Base-by-base conservation (phyloP, 37 sponge, comb jelly and placozoan species). In the Mnemiopsis leidyi region DNA sequence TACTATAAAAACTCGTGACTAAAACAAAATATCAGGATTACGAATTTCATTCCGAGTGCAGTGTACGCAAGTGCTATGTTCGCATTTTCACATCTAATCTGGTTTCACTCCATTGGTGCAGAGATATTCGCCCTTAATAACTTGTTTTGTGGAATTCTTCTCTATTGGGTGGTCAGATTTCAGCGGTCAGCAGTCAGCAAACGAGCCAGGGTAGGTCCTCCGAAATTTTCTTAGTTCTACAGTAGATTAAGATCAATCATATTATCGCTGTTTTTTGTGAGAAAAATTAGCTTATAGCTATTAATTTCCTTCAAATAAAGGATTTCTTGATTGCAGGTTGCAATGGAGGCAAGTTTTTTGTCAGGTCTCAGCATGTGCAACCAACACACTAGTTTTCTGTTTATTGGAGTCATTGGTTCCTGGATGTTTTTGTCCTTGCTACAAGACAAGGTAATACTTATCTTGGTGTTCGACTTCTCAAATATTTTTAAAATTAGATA, bases 351-450 rank as follows among this genome's bases (percentile, higher is more conserved):
- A 21, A 79, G 82, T 79, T 79, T 79, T 23, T 2, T 79, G 1
- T 79, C 82, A 2, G 82, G 82, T 23, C 26, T 79, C 7, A 79
- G 82, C 23, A 79, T 79, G 82, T 79, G 28, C 18, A 79, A 79
- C 23, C 82, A 79, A 79, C 82, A 79, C 36, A 79, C 82, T 32
- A 79, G 82, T 79, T 31, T 38, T 23, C 82, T 79, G 28, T 79
- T 79, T 79, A 79, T 79, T 29, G 82, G 38, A 79, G 82, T 79
- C 36, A 79, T 79, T 33, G 82, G 82, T 23, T 35, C 82, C 7
- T 79, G 82, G 82, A 79, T 79, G 82, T 79, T 79, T 38, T 23
- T 79, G 23, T 79, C 82, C 38, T 23, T 79, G 35, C 82, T 79
- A 20, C 31, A 26, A 79, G 82, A 79, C 35, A 79, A 35, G 82